These are phyloP conservation scores for Callinectes sapidus DNA, from an alignment of 2,888 invertebrate genomes.

Conservation along the genomic window DNA sequence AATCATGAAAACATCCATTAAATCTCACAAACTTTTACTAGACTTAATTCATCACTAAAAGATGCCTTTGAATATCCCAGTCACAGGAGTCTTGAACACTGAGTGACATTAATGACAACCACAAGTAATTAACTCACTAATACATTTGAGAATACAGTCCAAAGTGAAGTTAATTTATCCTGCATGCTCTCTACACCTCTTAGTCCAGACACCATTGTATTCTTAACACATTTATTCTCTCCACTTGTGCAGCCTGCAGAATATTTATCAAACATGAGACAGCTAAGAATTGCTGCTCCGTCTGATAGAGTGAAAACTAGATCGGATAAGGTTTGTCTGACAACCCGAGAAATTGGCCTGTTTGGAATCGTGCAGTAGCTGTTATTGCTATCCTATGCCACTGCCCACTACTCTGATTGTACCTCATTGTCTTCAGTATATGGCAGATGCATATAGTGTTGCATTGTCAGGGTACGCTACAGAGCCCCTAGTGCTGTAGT, in stretches of 20 bases:
- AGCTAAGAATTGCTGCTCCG: slow-evolving; percentile 71
- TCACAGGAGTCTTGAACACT: too few species aligned
- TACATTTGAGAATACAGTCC: too few species aligned
- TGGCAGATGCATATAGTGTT: neutral
- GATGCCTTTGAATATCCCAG: too few species aligned
- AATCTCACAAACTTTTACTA: too few species aligned
- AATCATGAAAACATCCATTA: too few species aligned
- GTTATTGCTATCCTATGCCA: neutral
- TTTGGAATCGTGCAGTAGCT: neutral
- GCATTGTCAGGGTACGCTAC: neutral
- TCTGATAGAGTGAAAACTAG: slow-evolving; percentile 72
- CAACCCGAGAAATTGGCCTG: neutral
- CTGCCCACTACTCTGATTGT: neutral
- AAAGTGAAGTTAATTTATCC: too few species aligned
- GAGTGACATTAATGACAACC: too few species aligned
- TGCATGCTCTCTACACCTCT: too few species aligned
- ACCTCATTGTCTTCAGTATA: neutral
- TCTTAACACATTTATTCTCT: neutral
- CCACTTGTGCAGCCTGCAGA: slow-evolving; percentile 57
- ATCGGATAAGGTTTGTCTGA: slow-evolving; percentile 71
- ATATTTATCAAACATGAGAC: slow-evolving; percentile 71
- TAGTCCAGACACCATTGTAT: neutral
- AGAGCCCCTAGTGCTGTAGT: neutral
- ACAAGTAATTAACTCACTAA: too few species aligned
- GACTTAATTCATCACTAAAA: too few species aligned